These are phyloP conservation scores for Patagioenas fasciata DNA, from an alignment of 2,113 vertebrate species.

Conservation along the genomic window DNA sequence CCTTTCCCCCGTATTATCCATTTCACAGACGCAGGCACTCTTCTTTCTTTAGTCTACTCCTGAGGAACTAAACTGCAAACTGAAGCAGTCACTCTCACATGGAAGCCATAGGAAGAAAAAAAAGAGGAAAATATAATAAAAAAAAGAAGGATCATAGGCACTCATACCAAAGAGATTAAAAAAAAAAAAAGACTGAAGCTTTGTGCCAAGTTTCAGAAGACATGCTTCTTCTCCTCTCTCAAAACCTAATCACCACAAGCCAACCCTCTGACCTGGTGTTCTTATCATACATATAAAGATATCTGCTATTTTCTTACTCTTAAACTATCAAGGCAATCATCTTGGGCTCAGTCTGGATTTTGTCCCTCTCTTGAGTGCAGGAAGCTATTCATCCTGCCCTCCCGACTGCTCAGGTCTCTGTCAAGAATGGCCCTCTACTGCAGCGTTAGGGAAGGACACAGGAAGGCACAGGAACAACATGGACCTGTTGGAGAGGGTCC, in stretches of 20 bases:
- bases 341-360: not conserved
- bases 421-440: accelerated
- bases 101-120: not conserved
- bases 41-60: not conserved
- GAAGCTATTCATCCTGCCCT: not conserved
- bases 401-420: accelerated
- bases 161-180: not conserved
- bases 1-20: not conserved
- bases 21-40: not conserved
- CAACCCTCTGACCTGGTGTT: not conserved
- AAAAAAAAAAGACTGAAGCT: not conserved
- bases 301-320: not conserved
- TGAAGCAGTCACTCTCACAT: not conserved
- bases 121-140: not conserved
- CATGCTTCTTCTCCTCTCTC: not conserved
- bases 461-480: no score
- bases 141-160: not conserved
- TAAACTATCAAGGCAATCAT: not conserved
- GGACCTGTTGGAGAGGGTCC: no score
- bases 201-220: not conserved
- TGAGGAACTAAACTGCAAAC: not conserved
- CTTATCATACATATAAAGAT: not conserved
- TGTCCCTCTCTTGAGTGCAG: not conserved
- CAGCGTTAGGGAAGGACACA: not conserved
- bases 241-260: not conserved